Evolutionary conservation across 1,140 invertebrate genomes (phyloP).

Genomic region (Conus ventricosus): DNA sequence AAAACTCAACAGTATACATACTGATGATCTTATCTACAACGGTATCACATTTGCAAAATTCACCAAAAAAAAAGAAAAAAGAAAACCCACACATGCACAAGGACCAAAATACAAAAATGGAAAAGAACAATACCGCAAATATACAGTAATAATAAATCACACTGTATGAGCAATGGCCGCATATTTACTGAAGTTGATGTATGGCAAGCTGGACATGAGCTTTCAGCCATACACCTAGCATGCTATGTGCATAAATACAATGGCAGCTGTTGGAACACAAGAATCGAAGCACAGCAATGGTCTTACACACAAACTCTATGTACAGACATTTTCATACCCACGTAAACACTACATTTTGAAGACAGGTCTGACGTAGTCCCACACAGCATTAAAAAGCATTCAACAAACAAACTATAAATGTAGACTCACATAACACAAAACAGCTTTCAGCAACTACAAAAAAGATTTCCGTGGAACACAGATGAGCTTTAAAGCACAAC

Average conservation of each 20-base stretch:
- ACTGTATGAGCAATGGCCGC: background rate
- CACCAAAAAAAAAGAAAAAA: background rate
- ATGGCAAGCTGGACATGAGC: background rate
- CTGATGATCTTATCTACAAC: background rate
- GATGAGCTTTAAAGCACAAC: too few relatives aligned
- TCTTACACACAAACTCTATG: background rate
- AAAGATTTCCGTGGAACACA: too few relatives aligned
- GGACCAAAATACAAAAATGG: background rate
- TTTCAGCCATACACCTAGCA: background rate
- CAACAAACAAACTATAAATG: too few relatives aligned
- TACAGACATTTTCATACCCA: too few relatives aligned
- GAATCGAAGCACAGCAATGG: too few relatives aligned
- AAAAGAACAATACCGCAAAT: background rate
- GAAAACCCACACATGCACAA: background rate
- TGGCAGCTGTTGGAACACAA: too few relatives aligned
- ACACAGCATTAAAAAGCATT: too few relatives aligned
- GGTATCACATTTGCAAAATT: background rate
- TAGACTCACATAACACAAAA: too few relatives aligned
- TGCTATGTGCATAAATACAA: background rate
- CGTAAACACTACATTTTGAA: too few relatives aligned
- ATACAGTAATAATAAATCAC: background rate
- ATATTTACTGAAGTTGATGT: background rate
- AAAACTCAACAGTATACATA: background rate
- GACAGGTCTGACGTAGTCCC: too few relatives aligned
- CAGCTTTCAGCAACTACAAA: too few relatives aligned